phyloP scores from a whole-genome alignment of 1,140 invertebrate genomes.

The Aphidius gifuensis region DNA sequence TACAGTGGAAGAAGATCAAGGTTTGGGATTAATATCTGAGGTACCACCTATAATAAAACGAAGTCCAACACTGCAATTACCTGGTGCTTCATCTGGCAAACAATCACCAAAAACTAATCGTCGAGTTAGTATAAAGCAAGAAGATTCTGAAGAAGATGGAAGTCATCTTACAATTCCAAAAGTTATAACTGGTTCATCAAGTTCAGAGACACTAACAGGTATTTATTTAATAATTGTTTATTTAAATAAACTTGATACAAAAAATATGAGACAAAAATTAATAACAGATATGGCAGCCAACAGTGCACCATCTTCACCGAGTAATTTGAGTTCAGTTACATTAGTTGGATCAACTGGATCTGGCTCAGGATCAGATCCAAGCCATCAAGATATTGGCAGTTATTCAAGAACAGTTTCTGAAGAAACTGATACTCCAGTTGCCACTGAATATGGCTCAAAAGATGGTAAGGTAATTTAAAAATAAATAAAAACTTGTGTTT shows the following conservation, averaged over 20 bases:
- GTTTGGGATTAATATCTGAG: conserved; percentile 40
- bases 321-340: conserved; percentile 69
- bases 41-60: conserved; percentile 40
- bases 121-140: conserved; percentile 48
- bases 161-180: conserved; percentile 66
- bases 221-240: conserved; percentile 23
- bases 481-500: not conserved
- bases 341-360: conserved; percentile 62
- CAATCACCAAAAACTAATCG: conserved; percentile 40
- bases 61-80: conserved; percentile 40
- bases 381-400: conserved; percentile 39
- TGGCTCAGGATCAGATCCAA: conserved; percentile 53
- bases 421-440: conserved; percentile 36
- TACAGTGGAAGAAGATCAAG: conserved; percentile 56
- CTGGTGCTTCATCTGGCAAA: conserved; percentile 28
- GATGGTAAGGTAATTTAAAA: conserved; percentile 4
- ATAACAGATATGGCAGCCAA: conserved; percentile 47
- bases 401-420: conserved; percentile 40
- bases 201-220: conserved; percentile 74
- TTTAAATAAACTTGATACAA: not conserved
- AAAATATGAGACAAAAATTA: conserved; percentile 25
- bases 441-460: conserved; percentile 2
- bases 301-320: conserved; percentile 67
- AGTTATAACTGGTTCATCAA: conserved; percentile 66
- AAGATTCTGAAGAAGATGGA: conserved; percentile 54